These are phyloP conservation scores for Parthenolecanium corni DNA, from an alignment of 2,888 invertebrate genomes.

Conservation along the genomic window DNA sequence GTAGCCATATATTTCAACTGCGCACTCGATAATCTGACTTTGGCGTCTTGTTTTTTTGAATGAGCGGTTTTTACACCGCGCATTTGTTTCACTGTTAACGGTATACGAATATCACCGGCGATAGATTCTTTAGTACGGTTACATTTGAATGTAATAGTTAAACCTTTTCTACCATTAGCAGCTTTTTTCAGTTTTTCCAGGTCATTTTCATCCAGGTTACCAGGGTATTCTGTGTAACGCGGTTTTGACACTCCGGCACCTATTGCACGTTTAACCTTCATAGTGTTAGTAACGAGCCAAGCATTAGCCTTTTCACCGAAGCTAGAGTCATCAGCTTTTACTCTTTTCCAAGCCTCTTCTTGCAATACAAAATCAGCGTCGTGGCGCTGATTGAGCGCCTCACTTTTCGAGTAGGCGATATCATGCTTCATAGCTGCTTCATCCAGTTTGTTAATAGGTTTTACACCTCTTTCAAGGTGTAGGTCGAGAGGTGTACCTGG, in stretches of 20 bases:
- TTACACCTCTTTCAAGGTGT: neutral
- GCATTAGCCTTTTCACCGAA: slow-evolving; percentile 27
- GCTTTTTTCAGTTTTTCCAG: neutral
- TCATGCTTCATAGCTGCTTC: slow-evolving; percentile 34
- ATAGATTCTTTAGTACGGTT: neutral
- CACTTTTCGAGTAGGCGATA: slow-evolving; percentile 35
- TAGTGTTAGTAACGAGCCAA: slow-evolving; percentile 12
- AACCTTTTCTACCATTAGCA: neutral
- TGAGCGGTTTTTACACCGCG: neutral
- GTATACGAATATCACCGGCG: neutral
- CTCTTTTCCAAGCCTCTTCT: slow-evolving; percentile 31
- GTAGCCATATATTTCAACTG: neutral
- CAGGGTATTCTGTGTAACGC: neutral
- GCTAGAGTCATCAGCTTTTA: slow-evolving; percentile 22
- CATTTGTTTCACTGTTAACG: neutral
- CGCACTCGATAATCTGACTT: neutral
- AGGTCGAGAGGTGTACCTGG: too few species aligned
- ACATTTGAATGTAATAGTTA: neutral
- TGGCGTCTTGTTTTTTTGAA: too few species aligned
- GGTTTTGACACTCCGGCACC: slow-evolving; percentile 32
- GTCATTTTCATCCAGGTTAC: neutral
- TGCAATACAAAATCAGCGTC: slow-evolving; percentile 30
- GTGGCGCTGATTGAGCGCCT: slow-evolving; percentile 25
- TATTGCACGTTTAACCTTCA: slow-evolving; percentile 25
- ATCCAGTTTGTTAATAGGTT: too few species aligned